These are phyloP conservation scores for Epinephelus moara DNA, from an alignment of 2,113 vertebrate species.

Conservation along the genomic window DNA sequence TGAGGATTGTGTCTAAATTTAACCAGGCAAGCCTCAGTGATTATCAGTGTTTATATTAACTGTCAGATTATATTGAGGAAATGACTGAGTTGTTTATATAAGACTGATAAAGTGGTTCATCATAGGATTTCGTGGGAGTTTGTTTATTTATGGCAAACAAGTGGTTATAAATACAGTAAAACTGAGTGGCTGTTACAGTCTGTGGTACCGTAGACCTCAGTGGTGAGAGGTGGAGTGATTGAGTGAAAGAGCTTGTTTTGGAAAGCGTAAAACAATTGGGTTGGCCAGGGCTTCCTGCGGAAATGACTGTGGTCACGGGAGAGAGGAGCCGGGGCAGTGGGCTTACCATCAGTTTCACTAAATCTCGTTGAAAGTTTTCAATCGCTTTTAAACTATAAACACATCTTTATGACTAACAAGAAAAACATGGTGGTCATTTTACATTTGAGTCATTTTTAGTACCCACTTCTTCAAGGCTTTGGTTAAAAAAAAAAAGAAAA, in stretches of 20 bases:
- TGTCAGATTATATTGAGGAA: conserved; percentile 42
- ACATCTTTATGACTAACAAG: neutral
- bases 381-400: neutral
- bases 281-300: conserved; percentile 76
- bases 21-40: neutral
- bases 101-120: neutral
- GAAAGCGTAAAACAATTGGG: conserved; percentile 71
- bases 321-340: conserved; percentile 40
- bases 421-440: conserved; percentile 2
- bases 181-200: neutral
- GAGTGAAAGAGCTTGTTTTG: conserved; percentile 65
- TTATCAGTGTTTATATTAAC: conserved; percentile 34
- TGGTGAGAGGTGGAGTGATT: conserved; percentile 21
- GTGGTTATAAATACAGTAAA: neutral
- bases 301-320: conserved; percentile 72
- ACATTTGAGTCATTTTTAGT: neutral
- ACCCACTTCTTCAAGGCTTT: neutral
- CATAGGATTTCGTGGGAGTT: neutral
- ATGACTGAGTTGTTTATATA: conserved; percentile 11
- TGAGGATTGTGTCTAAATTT: neutral
- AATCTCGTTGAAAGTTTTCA: conserved; percentile 9
- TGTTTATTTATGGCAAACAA: conserved; percentile 8
- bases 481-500: conserved; percentile 6
- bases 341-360: conserved; percentile 21
- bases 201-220: neutral